Conservation (phyloP, 2,113 vertebrate species). For the Pao palembangensis region DNA sequence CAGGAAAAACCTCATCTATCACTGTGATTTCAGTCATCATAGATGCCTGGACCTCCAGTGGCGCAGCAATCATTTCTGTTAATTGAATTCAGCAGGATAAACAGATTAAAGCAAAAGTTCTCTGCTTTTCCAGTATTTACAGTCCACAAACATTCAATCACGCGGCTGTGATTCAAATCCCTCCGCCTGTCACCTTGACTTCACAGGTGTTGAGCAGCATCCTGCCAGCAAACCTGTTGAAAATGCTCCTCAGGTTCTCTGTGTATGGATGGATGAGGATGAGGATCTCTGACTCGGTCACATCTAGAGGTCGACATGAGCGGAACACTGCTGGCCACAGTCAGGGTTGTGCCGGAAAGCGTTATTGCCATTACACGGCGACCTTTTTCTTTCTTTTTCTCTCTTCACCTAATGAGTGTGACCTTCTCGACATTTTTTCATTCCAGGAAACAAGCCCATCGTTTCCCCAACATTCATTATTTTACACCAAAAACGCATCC, state of each 20-base stretch:
- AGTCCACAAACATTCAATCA: no score
- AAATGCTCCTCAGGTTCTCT: no score
- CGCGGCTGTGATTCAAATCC: no score
- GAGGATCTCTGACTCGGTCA: conserved; percentile 41
- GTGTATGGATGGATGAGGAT: background rate
- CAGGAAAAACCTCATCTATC: no score
- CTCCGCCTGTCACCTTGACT: no score
- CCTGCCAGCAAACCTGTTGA: background rate
- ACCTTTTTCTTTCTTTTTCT: background rate
- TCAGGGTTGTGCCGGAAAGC: conserved; percentile 12
- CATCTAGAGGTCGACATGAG: background rate
- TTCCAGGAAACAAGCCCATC: conserved; percentile 21
- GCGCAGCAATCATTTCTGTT: background rate
- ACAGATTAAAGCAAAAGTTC: background rate
- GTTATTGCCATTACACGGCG: conserved; percentile 7
- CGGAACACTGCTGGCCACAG: conserved; percentile 11
- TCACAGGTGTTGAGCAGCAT: no score
- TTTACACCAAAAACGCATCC: conserved; percentile 6
- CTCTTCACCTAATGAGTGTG: conserved; percentile 33
- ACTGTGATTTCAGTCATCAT: background rate
- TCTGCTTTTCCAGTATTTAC: background rate
- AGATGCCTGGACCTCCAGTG: background rate
- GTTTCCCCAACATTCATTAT: conserved; percentile 31
- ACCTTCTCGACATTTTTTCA: conserved; percentile 32
- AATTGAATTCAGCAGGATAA: background rate